These are phyloP conservation scores for Uloborus plumipes DNA, from an alignment of 2,888 invertebrate species.

Conservation along the genomic window DNA sequence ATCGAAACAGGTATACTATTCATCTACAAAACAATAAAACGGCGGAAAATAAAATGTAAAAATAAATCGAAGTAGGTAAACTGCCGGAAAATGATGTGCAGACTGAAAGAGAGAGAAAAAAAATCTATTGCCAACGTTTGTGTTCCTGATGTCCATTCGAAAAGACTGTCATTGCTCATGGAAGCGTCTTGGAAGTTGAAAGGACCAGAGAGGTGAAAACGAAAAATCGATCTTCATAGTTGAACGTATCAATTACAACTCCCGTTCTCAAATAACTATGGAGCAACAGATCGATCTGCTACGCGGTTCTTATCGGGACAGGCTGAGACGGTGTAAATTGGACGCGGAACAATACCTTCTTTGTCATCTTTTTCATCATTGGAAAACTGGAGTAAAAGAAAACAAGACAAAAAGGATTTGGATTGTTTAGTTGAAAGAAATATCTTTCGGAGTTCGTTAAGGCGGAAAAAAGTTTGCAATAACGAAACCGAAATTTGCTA, in stretches of 20 bases:
- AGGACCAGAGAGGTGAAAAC: constrained; percentile 2
- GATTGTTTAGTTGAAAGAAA: constrained; percentile 22
- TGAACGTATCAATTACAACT: constrained; percentile 62
- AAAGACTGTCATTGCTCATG: constrained; percentile 31
- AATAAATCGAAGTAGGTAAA: no score
- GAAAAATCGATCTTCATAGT: constrained; percentile 44
- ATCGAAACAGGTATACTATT: no score
- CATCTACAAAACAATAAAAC: no score
- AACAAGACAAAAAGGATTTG: constrained; percentile 9
- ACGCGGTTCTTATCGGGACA: constrained; percentile 43
- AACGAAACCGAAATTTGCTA: constrained; percentile 22
- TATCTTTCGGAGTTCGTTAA: constrained; percentile 26
- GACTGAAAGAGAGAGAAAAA: no score
- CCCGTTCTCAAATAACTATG: constrained; percentile 49
- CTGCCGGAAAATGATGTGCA: no score
- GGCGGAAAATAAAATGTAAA: no score
- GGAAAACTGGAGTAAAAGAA: constrained; percentile 43
- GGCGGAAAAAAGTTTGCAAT: constrained; percentile 24
- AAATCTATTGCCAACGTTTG: not conserved
- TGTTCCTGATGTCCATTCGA: constrained; percentile 30
- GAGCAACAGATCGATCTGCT: constrained; percentile 49
- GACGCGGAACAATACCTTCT: constrained; percentile 50
- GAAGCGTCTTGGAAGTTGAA: constrained; percentile 44
- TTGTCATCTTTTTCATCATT: constrained; percentile 44
- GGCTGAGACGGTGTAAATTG: constrained; percentile 54